Base-by-base conservation (phyloP, 2,888 invertebrate species). In the Tuta absoluta region DNA sequence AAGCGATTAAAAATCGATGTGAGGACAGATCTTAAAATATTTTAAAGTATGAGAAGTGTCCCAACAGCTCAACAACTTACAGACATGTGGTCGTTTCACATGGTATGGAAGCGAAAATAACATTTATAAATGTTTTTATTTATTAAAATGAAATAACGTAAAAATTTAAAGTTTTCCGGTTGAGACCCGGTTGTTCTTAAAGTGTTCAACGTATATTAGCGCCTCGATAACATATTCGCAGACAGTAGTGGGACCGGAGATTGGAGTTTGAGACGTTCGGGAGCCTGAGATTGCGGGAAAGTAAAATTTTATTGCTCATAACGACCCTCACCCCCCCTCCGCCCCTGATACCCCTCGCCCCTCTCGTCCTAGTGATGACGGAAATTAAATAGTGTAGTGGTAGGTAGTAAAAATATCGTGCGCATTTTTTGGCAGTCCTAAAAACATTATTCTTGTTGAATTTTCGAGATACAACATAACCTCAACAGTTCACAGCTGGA, bases 301-400 rank as follows among this genome's bases (percentile, higher is more conserved):
- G 65, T 65, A 63, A 65, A 65, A 63, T 65, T 65, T 65, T 65
- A 65, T 65, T 60, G 48, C 71, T 61, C 59, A 71, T 78, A 77
- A 74, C 75, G 70, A 71, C 70, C 70, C 68, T 24, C 58, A 17
- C 49, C 51, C 21, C 53, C 61, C 23, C 48, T n/a, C 0, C 21
- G 38, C 64, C 56, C 21, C 41, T 33, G 17, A 8, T 21, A 21
- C 37, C 24, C 70, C 61, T 3, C 24, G 2, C 14, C 12, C 23
- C 12, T 14, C 24, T 1, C n/a, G 14, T 24, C 24, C 11, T 24
- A 23, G 56, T 14, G 56, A 14, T 24, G 28, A n/a, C 12, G 51
- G 23, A 51, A 17, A 19, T 21, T 21, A 23, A 51, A 56, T 11
- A n/a, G 56, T 53, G 23, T 23, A 14, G 51, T 23, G 51, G 12